These are phyloP conservation scores for Magallana nippona DNA, from an alignment of 2,888 invertebrate species.

Conservation along the genomic window DNA sequence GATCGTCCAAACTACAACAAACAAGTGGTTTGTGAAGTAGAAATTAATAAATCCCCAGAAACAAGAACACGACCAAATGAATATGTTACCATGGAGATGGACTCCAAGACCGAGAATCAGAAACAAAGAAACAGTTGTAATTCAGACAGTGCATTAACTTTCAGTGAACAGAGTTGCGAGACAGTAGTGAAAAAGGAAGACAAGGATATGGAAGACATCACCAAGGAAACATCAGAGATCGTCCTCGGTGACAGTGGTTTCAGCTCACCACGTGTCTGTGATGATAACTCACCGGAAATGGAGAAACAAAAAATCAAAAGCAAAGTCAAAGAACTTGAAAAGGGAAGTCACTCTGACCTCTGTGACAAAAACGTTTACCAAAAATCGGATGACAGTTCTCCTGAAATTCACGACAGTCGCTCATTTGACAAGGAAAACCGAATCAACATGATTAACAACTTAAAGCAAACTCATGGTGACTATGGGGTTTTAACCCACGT, in stretches of 20 bases:
- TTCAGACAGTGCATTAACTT: slow-evolving; percentile 57
- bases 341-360: slow-evolving; percentile 31
- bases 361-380: slow-evolving; percentile 42
- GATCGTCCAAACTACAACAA: slow-evolving; percentile 29
- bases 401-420: slow-evolving; percentile 22
- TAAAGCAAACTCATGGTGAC: slow-evolving; percentile 63
- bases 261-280: slow-evolving; percentile 66
- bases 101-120: background rate
- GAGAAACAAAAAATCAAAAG: slow-evolving; percentile 35
- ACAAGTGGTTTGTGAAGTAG: slow-evolving; percentile 50
- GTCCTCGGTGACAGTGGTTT: slow-evolving; percentile 72
- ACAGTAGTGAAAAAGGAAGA: slow-evolving; percentile 62
- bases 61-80: slow-evolving; percentile 8
- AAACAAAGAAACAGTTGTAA: slow-evolving; percentile 40
- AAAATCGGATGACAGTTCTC: slow-evolving; percentile 40
- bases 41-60: slow-evolving; percentile 47
- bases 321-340: slow-evolving; percentile 45
- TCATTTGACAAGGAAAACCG: slow-evolving; percentile 37
- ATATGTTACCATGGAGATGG: slow-evolving; percentile 35
- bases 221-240: slow-evolving; percentile 58
- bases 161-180: slow-evolving; percentile 68
- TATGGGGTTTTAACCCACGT: slow-evolving; percentile 57
- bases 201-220: slow-evolving; percentile 56
- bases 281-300: slow-evolving; percentile 51
- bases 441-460: slow-evolving; percentile 63